phyloP scores from a whole-genome alignment of 2,113 vertebrate species.

The Seriola dumerili region DNA sequence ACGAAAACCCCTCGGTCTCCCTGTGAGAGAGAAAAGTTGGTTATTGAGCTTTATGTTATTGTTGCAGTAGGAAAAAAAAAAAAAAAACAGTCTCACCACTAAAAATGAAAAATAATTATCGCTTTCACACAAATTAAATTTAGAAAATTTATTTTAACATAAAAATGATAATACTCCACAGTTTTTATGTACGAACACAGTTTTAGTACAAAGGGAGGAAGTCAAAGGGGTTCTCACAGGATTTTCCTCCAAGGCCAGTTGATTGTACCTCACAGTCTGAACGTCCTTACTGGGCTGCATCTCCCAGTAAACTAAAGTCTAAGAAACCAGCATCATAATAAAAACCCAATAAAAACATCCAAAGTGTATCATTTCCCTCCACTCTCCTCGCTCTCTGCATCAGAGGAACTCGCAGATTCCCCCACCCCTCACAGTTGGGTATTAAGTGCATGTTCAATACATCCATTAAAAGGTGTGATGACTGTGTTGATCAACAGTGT shows the following conservation, averaged over 20 bases:
- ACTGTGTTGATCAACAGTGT: constrained; percentile 25
- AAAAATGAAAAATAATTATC: background rate
- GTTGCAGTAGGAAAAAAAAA: background rate
- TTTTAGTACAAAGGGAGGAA: constrained; percentile 79
- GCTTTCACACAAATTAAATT: constrained; percentile 66
- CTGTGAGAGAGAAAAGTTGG: background rate
- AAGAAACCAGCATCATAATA: constrained; percentile 56
- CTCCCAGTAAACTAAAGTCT: constrained; percentile 53
- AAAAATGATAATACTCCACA: constrained; percentile 81
- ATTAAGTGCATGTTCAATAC: constrained; percentile 68
- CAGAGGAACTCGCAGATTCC: background rate
- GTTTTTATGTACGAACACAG: constrained; percentile 78
- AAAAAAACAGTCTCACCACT: background rate
- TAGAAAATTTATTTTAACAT: constrained; percentile 84
- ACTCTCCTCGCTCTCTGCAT: background rate
- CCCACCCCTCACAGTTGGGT: constrained; percentile 7
- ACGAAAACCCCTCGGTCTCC: background rate
- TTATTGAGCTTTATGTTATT: background rate
- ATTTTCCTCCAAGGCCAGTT: constrained; percentile 55
- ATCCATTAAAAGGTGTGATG: constrained; percentile 64
- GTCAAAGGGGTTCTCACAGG: constrained; percentile 62
- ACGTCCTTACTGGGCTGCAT: constrained; percentile 42
- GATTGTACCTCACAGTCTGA: constrained; percentile 82
- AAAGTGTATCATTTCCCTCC: constrained; percentile 30
- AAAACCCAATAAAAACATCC: constrained; percentile 56